These are phyloP conservation scores for Xiphophorus birchmanni DNA, from an alignment of 2,797 vertebrate species.

Conservation along the genomic window DNA sequence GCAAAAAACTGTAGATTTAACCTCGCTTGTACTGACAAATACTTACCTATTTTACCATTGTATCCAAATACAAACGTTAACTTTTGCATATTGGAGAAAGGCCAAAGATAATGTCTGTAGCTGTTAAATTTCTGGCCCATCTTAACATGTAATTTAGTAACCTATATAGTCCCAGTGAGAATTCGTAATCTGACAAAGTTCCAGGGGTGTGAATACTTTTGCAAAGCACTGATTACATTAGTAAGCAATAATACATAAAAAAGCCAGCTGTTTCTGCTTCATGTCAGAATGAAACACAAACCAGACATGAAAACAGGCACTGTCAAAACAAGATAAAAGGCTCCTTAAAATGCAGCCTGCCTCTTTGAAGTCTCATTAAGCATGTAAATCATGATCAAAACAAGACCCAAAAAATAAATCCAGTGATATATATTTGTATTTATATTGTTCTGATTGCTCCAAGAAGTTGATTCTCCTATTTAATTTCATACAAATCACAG, in stretches of 20 bases:
- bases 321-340: slow-evolving; percentile 10
- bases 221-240: background rate
- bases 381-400: background rate
- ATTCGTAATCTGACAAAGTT: background rate
- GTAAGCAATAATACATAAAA: background rate
- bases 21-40: background rate
- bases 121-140: background rate
- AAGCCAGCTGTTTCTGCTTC: background rate
- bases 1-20: background rate
- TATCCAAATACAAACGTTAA: background rate
- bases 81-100: background rate
- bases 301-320: background rate
- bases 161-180: background rate
- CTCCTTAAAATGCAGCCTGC: background rate
- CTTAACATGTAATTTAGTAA: background rate
- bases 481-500: background rate
- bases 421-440: background rate
- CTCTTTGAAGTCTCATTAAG: background rate
- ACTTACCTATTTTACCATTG: background rate
- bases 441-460: background rate
- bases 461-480: background rate
- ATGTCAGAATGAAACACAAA: slow-evolving; percentile 17
- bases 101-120: background rate
- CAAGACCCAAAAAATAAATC: background rate
- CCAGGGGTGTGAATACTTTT: background rate